A percentile compares a stretch with the other conserved stretches of the same genome.
These are phyloP conservation scores for Apomyelois bistriatella DNA, from an alignment of 2,888 invertebrate species.

Conservation along the genomic window DNA sequence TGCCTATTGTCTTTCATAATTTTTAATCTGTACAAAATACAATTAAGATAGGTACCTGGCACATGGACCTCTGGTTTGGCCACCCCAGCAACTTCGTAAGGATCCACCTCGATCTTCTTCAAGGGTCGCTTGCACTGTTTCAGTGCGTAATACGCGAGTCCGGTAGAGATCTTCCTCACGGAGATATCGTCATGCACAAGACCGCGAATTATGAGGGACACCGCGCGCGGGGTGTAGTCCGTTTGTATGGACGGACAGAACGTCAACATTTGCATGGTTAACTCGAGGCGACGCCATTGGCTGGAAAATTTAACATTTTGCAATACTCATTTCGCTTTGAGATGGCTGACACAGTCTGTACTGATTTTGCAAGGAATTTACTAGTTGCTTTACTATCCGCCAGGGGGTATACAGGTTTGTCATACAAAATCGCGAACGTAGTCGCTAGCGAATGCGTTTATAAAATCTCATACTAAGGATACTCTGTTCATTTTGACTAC, in stretches of 20 bases:
- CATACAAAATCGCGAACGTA: no score
- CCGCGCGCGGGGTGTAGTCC: constrained; percentile 81
- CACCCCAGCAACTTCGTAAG: constrained; percentile 63
- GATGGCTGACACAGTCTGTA: no score
- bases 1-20: no score
- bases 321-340: background rate
- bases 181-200: constrained; percentile 88
- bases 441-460: no score
- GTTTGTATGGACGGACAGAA: constrained; percentile 86
- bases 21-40: no score
- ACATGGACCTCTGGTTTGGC: constrained; percentile 42
- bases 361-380: no score
- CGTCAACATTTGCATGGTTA: constrained; percentile 86
- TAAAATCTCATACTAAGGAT: no score
- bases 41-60: constrained; percentile 46
- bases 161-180: constrained; percentile 86
- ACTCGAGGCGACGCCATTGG: constrained; percentile 90
- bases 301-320: constrained; percentile 44
- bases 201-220: constrained; percentile 82
- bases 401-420: no score
- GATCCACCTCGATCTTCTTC: constrained; percentile 80
- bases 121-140: constrained; percentile 86
- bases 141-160: constrained; percentile 81
- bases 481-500: no score
- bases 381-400: no score